phyloP scores from a whole-genome alignment of 2,797 vertebrate genomes.

The Chaetodon trifasciatus region DNA sequence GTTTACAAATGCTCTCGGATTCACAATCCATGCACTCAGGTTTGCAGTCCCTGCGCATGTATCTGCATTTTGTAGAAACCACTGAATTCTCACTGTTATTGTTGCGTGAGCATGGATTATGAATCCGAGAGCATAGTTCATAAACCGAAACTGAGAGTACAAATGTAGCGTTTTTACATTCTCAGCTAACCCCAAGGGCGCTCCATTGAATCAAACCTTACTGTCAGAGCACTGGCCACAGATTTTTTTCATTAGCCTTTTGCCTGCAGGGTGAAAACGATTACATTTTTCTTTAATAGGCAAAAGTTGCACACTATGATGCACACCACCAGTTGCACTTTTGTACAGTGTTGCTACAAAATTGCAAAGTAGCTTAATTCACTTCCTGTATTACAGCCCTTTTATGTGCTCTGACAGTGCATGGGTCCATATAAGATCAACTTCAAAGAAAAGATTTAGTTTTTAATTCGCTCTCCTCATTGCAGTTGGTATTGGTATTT shows the following conservation, averaged over 20 bases:
- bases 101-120: too few relatives aligned
- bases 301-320: neutral
- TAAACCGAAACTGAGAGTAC: too few relatives aligned
- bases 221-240: neutral
- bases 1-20: too few relatives aligned
- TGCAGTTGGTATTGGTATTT: too few relatives aligned
- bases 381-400: neutral
- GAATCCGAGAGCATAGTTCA: too few relatives aligned
- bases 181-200: too few relatives aligned
- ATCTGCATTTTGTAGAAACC: too few relatives aligned
- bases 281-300: neutral
- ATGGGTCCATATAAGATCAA: neutral
- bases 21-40: too few relatives aligned
- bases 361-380: neutral
- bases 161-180: too few relatives aligned
- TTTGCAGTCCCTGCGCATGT: too few relatives aligned
- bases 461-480: neutral
- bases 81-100: too few relatives aligned
- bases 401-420: neutral
- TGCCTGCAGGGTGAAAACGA: neutral
- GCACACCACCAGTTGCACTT: neutral
- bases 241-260: neutral
- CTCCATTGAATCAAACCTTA: neutral
- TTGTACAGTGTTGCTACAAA: neutral
- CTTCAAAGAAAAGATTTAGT: too few relatives aligned